Percentiles rank a stretch among this genome's conserved stretches.
Conservation (phyloP, 2,888 invertebrate species). For the Cantharis rustica region DNA sequence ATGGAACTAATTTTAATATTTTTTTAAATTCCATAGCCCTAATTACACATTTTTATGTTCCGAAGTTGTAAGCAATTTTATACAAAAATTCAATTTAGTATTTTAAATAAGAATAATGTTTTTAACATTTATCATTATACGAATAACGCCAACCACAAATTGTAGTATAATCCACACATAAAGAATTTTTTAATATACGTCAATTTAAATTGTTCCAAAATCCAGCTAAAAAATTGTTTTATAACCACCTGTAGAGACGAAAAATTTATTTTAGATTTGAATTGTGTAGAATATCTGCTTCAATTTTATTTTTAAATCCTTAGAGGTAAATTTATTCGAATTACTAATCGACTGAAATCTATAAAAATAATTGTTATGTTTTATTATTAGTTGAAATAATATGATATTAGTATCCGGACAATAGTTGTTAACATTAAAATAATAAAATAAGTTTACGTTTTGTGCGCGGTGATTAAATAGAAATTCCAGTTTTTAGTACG, state of each 20-base stretch:
- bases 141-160: slow-evolving; percentile 9
- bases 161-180: slow-evolving; percentile 10
- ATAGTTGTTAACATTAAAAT: no score
- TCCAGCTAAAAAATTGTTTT: slow-evolving; percentile 14
- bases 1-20: background rate
- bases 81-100: background rate
- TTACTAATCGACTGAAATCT: background rate
- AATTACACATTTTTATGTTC: background rate
- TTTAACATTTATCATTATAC: background rate
- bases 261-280: slow-evolving; percentile 1
- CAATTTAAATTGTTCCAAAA: slow-evolving; percentile 15
- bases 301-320: background rate
- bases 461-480: no score
- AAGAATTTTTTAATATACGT: slow-evolving; percentile 15
- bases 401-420: no score
- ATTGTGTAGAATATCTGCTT: background rate
- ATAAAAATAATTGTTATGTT: background rate
- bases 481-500: no score
- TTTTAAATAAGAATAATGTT: slow-evolving; percentile 2
- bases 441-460: no score
- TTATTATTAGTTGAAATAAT: background rate
- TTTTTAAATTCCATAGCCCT: background rate
- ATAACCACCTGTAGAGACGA: slow-evolving; percentile 9
- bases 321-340: background rate
- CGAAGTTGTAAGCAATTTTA: background rate